phyloP scores from a whole-genome alignment of 2,888 invertebrate species.

The Bursaphelenchus okinawaensis region DNA sequence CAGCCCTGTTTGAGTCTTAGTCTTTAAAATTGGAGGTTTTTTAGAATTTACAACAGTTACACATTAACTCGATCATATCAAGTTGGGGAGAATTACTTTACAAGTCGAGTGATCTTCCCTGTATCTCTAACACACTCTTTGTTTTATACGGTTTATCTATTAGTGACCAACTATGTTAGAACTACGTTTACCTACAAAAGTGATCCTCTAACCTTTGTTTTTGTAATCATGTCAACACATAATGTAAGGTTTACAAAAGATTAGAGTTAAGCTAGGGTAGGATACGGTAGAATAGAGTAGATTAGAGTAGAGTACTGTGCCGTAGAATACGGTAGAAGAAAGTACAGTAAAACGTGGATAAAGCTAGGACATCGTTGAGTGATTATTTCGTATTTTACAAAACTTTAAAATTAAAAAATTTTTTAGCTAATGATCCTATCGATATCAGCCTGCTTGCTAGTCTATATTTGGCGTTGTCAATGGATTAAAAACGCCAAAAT shows the following conservation, averaged over 20 bases:
- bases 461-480: neutral
- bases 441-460: neutral
- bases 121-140: neutral
- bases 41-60: neutral
- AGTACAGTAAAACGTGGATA: too few relatives aligned
- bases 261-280: neutral
- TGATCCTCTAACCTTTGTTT: neutral
- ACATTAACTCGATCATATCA: neutral
- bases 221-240: neutral
- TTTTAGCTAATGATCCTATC: neutral
- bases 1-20: too few relatives aligned
- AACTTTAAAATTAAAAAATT: too few relatives aligned
- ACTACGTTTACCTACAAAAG: neutral
- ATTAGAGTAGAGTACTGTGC: too few relatives aligned
- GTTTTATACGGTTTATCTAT: neutral
- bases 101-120: neutral
- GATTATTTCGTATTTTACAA: too few relatives aligned
- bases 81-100: neutral
- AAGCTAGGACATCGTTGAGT: too few relatives aligned
- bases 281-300: too few relatives aligned
- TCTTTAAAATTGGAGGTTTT: too few relatives aligned
- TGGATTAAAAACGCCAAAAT: neutral
- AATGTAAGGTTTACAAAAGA: neutral
- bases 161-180: neutral
- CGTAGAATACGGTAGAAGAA: too few relatives aligned